Evolutionary conservation across 2,888 invertebrate genomes (phyloP), one percentile per base, ranked within the genome.

Genomic region (Heliothis peltigera): DNA sequence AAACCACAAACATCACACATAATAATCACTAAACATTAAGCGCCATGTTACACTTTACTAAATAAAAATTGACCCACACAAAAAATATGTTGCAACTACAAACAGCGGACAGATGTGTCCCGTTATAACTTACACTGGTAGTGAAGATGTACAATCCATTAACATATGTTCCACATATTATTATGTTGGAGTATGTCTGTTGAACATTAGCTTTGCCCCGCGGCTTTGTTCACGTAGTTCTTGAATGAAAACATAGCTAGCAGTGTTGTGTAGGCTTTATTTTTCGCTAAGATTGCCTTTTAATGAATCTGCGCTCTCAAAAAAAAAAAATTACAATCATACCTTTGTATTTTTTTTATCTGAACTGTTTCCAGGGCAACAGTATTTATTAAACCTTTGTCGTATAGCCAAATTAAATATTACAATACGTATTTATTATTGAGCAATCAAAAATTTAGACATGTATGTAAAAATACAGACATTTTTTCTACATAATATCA

Each of bases 71-170:
- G 5, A 53, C 19, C 18, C 53, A 22, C 35, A 47, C 6, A 35
- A 58, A 60, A 65, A 42, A 19, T 22, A 49, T 46, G 28, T 8
- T 22, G 15, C 32, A 22, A 28, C 49, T 46, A 28, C 22, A 48
- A 22, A n/a, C n/a, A 44, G 19, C 44, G 52, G 42, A 48, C 79
- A 79, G 65, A 70, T 81, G 81, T 51, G 47, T 81, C 64, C 81
- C 81, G 80, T 80, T 80, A 80, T 48, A 3, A 53, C 22, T 47
- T 43, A 59, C 46, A 63, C 49, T 49, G 43, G n/a, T 49, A 54
- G 47, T 48, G 17, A 55, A 80, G 65, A 70, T 59, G 70, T 67
- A 28, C 62, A 67, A 70, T 60, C 57, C 61, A 81, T 81, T 77
- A 79, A 60, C 79, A 70, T 57, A 54, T 62, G 75, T 69, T 65